Percentiles rank a stretch among this genome's conserved stretches.
Conservation (phyloP, 2,797 vertebrate species). For the Geotrypetes seraphini region DNA sequence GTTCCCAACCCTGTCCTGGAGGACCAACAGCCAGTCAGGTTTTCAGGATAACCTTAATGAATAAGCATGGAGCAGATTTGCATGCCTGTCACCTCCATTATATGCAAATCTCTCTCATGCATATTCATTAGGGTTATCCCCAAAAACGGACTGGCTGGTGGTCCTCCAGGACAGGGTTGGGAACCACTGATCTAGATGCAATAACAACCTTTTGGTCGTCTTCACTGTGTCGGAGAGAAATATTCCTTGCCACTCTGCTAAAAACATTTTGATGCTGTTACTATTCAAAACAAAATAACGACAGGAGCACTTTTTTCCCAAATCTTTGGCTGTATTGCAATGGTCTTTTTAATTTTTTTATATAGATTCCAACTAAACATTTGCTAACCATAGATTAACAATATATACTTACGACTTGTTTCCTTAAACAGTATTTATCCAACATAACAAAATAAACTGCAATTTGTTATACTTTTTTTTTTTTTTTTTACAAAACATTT, state of each 20-base stretch:
- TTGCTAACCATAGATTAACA: constrained; percentile 82
- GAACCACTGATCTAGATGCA: no score
- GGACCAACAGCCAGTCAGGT: no score
- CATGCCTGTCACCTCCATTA: no score
- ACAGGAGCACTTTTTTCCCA: constrained; percentile 63
- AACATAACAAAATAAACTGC: constrained; percentile 98
- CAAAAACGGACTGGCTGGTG: no score
- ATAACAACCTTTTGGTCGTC: no score
- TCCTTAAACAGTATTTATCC: constrained; percentile 75
- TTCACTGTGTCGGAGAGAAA: no score
- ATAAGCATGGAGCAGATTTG: no score
- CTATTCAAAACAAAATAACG: constrained; percentile 66
- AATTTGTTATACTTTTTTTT: constrained; percentile 72
- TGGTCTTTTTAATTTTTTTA: constrained; percentile 87
- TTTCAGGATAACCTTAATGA: no score
- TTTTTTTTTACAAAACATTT: constrained; percentile 74
- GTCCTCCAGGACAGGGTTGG: no score
- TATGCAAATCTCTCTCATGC: no score
- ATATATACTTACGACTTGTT: constrained; percentile 74
- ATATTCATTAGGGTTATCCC: no score
- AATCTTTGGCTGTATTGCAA: constrained; percentile 81
- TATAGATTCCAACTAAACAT: constrained; percentile 85
- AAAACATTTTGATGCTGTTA: constrained; percentile 23
- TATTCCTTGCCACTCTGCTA: constrained; percentile 7
- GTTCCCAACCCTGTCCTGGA: no score